Base-by-base conservation (phyloP, 2,113 vertebrate genomes). In the Mastomys natalensis region DNA sequence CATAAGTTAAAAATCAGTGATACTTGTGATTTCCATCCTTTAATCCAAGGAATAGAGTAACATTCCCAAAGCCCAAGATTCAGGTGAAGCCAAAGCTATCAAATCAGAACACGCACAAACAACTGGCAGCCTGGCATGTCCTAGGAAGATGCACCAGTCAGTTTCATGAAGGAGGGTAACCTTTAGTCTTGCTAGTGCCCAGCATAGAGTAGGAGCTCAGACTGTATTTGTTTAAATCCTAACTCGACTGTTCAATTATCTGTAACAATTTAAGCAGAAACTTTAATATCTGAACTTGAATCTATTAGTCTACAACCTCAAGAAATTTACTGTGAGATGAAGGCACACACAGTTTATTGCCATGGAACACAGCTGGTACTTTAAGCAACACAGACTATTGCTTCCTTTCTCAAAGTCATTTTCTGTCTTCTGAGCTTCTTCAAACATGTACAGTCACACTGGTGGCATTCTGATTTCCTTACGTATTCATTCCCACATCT, bases 271-370 rank as follows among this genome's bases (percentile, higher is more conserved):
- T 85, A 78, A 87, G 34, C 26, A 66, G 34, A 77, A 34, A 95
- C n/a, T 91, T 95, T 76, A 93, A 40, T 68, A 95, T 58, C 15
- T 72, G 58, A 96, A 95, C 19, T 26, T 88, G n/a, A 84, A 94
- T 43, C 43, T 92, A 88, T 81, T 66, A 34, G 93, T 66, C 72
- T 94, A 53, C 77, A 84, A 68, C 22, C 51, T 95, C 70, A 95
- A 60, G 51, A 66, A 81, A 81, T 84, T 95, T 80, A 92, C 21
- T 95, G 11, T 95, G 55, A 96, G 68, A 82, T 19, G 58, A 95
- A 85, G 78, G 48, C 40, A 88, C 88, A 88, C 88, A 94, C 19
- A 76, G 31, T 22, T 66, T 82, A 91, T 10, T 87, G 29, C 24
- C 78, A 68, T 55, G 17, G 21, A 92, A 62, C 0, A 89, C 11